Conservation (phyloP, 2,888 invertebrate species). For the Neria commutata region DNA sequence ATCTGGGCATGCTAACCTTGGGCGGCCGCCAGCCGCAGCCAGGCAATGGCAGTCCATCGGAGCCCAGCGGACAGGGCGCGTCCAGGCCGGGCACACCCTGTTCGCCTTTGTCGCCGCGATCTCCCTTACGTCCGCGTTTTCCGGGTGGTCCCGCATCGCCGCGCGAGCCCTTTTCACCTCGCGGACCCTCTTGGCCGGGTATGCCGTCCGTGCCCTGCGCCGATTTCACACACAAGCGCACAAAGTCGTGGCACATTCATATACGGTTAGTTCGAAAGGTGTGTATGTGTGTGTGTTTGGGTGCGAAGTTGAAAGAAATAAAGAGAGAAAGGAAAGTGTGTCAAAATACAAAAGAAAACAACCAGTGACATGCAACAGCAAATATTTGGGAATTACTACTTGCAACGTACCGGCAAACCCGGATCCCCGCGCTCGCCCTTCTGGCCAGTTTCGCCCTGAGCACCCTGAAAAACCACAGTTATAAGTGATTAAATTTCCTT, state of each 20-base stretch:
- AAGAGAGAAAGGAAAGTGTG: background rate
- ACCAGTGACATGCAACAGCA: background rate
- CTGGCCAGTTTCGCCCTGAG: conserved; percentile 88
- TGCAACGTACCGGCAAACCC: conserved; percentile 82
- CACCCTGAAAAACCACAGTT: conserved; percentile 69
- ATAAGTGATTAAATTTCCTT: conserved; percentile 56
- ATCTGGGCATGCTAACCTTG: conserved; percentile 68
- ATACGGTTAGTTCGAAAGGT: conserved; percentile 24
- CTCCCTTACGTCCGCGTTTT: conserved; percentile 89
- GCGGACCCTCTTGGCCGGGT: conserved; percentile 89
- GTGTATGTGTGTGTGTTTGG: conserved; percentile 17
- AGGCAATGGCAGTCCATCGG: conserved; percentile 93
- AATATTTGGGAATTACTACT: background rate
- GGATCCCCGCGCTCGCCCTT: conserved; percentile 94
- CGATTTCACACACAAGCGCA: conserved; percentile 15
- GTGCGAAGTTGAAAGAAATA: conserved; percentile 9
- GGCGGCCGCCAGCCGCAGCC: conserved; percentile 94
- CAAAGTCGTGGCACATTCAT: conserved; percentile 19
- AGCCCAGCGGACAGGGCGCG: conserved; percentile 97
- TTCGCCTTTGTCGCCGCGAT: conserved; percentile 91
- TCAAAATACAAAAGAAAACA: background rate
- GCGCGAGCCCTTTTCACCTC: conserved; percentile 87
- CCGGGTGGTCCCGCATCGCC: conserved; percentile 80
- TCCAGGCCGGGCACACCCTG: conserved; percentile 97
- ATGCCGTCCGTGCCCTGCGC: conserved; percentile 86